Percentiles rank a stretch among this genome's conserved stretches.
These are phyloP conservation scores for Troides oblongomaculatus DNA, from an alignment of 2,888 invertebrate species.

Conservation along the genomic window DNA sequence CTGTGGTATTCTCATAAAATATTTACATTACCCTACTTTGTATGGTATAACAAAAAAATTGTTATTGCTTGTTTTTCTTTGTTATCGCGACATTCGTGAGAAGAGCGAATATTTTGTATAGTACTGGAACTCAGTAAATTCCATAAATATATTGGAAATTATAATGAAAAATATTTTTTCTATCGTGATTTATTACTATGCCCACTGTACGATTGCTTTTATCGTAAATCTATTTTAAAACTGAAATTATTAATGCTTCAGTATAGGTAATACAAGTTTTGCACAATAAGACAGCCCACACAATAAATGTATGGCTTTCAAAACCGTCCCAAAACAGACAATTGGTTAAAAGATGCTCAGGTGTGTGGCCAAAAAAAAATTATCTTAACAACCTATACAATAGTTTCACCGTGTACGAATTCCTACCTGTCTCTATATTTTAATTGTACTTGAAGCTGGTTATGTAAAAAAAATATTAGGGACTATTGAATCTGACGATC, in stretches of 20 bases:
- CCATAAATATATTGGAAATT: neutral
- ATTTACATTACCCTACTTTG: too few relatives aligned
- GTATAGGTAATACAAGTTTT: neutral
- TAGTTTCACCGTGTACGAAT: conserved; percentile 16
- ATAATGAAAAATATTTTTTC: too few relatives aligned
- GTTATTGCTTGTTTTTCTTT: neutral
- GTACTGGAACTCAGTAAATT: neutral
- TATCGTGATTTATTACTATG: too few relatives aligned
- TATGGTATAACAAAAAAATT: too few relatives aligned
- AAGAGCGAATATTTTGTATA: neutral
- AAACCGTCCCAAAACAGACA: conserved; percentile 11
- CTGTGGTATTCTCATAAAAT: too few relatives aligned
- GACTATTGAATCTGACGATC: conserved; percentile 6
- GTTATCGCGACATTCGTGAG: neutral
- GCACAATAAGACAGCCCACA: conserved; percentile 13
- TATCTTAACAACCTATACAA: conserved; percentile 14
- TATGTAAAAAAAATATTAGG: conserved; percentile 12
- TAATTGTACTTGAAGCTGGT: conserved; percentile 11
- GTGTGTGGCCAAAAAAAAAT: conserved; percentile 20
- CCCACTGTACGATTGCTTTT: too few relatives aligned
- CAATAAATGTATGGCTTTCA: neutral
- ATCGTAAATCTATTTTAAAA: neutral
- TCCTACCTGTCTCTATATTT: conserved; percentile 26
- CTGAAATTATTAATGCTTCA: neutral
- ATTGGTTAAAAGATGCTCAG: conserved; percentile 20